phyloP scores from a whole-genome alignment of 2,113 vertebrate genomes.

The Hiodon alosoides region DNA sequence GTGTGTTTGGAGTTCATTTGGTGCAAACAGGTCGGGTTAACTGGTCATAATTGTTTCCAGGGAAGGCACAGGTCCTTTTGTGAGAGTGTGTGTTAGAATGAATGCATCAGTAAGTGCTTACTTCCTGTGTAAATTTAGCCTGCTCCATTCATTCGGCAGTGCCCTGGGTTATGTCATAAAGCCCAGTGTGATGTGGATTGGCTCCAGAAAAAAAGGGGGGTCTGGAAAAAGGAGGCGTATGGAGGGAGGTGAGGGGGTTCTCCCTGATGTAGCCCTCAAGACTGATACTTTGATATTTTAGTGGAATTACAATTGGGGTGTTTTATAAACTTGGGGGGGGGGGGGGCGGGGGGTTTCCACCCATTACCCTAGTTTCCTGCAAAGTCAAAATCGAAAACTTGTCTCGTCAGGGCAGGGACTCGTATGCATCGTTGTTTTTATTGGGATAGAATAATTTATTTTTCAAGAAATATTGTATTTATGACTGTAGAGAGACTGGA shows the following conservation, averaged over 20 bases:
- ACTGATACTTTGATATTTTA: constrained; percentile 29
- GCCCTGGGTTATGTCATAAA: constrained; percentile 80
- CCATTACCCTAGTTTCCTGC: constrained; percentile 36
- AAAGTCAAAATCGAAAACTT: constrained; percentile 35
- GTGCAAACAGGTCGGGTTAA: constrained; percentile 92
- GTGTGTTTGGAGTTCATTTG: constrained; percentile 83
- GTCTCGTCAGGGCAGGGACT: constrained; percentile 28
- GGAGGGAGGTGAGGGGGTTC: background rate
- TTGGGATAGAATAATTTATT: constrained; percentile 46
- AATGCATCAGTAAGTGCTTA: constrained; percentile 82
- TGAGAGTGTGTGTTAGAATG: constrained; percentile 53
- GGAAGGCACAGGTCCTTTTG: constrained; percentile 68
- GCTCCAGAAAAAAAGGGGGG: constrained; percentile 27
- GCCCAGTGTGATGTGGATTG: constrained; percentile 25
- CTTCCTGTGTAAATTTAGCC: constrained; percentile 91
- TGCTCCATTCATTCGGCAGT: constrained; percentile 73
- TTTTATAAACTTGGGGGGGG: constrained; percentile 27
- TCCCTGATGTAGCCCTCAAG: constrained; percentile 26
- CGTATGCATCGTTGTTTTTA: constrained; percentile 22
- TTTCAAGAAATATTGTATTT: constrained; percentile 38
- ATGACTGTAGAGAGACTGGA: constrained; percentile 43
- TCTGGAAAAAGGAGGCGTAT: background rate
- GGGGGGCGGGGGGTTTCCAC: constrained; percentile 37
- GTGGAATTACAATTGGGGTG: constrained; percentile 34
- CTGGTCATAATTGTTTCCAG: constrained; percentile 92